Evolutionary conservation across 2,797 vertebrate species (phyloP).

Genomic region (Chiroxiphia lanceolata): DNA sequence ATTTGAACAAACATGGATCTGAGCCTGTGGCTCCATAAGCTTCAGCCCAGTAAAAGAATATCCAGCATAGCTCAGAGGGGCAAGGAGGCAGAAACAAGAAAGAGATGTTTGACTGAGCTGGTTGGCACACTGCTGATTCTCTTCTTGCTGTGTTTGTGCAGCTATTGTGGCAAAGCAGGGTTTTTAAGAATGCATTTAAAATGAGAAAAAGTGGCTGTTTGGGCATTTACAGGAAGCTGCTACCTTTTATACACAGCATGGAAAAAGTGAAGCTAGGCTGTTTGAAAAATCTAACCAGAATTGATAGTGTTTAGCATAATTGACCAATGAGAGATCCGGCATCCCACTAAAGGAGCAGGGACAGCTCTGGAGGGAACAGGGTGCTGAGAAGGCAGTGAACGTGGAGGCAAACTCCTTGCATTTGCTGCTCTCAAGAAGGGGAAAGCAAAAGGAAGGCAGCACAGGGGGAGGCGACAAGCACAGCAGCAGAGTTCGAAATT

Average conservation of each 20-base stretch:
- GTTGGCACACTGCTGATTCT: background rate
- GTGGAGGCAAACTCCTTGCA: background rate
- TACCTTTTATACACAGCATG: background rate
- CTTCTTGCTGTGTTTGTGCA: background rate
- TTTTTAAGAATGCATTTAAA: background rate
- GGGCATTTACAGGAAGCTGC: background rate
- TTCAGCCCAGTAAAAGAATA: background rate
- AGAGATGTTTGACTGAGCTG: background rate
- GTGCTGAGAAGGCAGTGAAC: background rate
- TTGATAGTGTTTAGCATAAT: background rate
- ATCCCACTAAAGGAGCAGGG: background rate
- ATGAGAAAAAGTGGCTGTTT: background rate
- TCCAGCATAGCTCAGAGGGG: background rate
- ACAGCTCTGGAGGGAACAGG: background rate
- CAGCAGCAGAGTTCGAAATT: accelerated
- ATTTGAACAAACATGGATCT: background rate
- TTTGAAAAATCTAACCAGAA: background rate
- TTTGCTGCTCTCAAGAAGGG: background rate
- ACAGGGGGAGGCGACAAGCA: background rate
- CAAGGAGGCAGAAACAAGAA: background rate
- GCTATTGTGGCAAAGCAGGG: background rate
- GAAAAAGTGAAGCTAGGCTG: background rate
- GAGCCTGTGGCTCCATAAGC: accelerated
- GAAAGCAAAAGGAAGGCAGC: background rate
- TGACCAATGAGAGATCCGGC: background rate